These are phyloP conservation scores for Camelus dromedarius DNA, from an alignment of 2,113 vertebrate species.

Conservation along the genomic window DNA sequence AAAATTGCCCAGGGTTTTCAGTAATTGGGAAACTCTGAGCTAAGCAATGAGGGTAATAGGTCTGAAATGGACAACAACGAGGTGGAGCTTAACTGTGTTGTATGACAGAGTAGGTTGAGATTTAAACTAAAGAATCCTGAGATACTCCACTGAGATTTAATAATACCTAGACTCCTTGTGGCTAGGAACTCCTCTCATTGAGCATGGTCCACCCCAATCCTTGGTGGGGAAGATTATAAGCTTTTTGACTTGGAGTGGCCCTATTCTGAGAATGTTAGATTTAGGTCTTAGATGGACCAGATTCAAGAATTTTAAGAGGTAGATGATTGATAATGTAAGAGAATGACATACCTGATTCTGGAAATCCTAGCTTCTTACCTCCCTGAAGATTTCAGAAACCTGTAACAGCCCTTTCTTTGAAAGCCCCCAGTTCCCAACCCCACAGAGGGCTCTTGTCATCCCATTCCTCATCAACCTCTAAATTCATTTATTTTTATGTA, in stretches of 20 bases:
- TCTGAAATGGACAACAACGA: neutral
- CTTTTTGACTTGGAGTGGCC: neutral
- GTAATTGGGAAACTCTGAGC: conserved; percentile 19
- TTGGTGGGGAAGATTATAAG: conserved; percentile 11
- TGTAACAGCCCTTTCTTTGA: conserved; percentile 63
- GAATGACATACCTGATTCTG: neutral
- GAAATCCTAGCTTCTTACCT: conserved; percentile 39
- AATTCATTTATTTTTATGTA: conserved; percentile 86
- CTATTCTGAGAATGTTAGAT: neutral
- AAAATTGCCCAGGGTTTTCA: conserved; percentile 6
- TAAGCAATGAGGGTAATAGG: conserved; percentile 21
- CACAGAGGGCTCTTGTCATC: conserved; percentile 80
- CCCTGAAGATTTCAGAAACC: conserved; percentile 63
- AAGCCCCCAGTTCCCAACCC: conserved; percentile 70
- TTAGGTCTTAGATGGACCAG: conserved; percentile 30
- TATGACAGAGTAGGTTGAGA: neutral
- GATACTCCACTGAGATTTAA: conserved; percentile 1
- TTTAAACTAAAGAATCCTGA: conserved; percentile 9
- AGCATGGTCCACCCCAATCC: neutral
- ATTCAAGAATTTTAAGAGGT: conserved; percentile 35
- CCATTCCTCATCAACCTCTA: conserved; percentile 80
- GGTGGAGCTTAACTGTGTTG: conserved; percentile 36
- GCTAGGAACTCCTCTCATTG: neutral
- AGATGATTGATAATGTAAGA: conserved; percentile 16
- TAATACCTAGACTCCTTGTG: neutral